phyloP scores from a whole-genome alignment of 2,888 invertebrate genomes.

The Eulithis testata region DNA sequence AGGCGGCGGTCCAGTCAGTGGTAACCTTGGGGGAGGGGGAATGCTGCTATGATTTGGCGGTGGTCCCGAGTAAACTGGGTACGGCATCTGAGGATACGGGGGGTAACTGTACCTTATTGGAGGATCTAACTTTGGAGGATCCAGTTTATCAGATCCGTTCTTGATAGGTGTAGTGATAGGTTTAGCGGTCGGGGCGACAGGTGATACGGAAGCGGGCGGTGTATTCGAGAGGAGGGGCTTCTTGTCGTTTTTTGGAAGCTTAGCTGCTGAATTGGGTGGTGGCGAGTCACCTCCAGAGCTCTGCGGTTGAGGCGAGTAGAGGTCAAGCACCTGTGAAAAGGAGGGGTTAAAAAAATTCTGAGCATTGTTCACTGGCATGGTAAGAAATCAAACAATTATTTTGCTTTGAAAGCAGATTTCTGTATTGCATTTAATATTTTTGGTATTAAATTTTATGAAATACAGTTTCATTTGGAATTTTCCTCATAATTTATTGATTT shows the following conservation, averaged over 20 bases:
- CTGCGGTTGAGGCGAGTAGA: conserved; percentile 92
- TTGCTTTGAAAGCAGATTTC: too few relatives aligned
- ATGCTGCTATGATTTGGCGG: conserved; percentile 52
- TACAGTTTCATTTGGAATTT: not conserved
- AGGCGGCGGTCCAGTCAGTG: conserved; percentile 62
- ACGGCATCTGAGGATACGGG: conserved; percentile 68
- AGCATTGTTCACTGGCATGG: too few relatives aligned
- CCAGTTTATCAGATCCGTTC: conserved; percentile 71
- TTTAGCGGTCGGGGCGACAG: conserved; percentile 66
- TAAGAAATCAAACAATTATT: too few relatives aligned
- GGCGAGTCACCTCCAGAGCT: conserved; percentile 88
- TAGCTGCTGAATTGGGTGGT: conserved; percentile 80
- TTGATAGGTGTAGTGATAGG: conserved; percentile 68
- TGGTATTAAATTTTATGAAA: too few relatives aligned
- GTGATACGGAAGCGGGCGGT: conserved; percentile 79
- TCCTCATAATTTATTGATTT: not conserved
- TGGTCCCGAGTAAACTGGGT: conserved; percentile 75
- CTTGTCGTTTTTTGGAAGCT: conserved; percentile 84
- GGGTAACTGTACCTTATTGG: conserved; percentile 65
- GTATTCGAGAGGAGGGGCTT: conserved; percentile 76
- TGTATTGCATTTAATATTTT: too few relatives aligned
- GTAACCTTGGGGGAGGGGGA: conserved; percentile 68
- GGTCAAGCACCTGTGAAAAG: conserved; percentile 87
- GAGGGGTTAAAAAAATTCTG: too few relatives aligned
- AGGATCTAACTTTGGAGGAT: conserved; percentile 68